Percentiles rank a stretch among this genome's conserved stretches.
Evolutionary conservation across 2,888 invertebrate species (phyloP).

Genomic region (Hydrotaea cyrtoneurina): DNA sequence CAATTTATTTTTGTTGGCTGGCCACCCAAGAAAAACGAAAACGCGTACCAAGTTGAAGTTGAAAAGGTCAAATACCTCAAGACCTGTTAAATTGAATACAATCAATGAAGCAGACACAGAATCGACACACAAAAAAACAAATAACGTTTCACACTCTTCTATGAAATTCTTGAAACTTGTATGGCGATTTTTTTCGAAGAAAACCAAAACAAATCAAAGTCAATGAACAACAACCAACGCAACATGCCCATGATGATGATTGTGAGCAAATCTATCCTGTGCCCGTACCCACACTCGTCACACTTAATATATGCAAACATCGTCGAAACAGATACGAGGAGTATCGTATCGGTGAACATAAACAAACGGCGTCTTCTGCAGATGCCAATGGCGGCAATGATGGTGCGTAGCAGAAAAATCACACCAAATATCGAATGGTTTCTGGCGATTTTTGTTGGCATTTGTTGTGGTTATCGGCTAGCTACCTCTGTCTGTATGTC

Average conservation of each 20-base stretch:
- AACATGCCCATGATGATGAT: no score
- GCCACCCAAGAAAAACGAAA: neutral
- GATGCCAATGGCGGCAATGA: neutral
- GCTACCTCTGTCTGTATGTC: neutral
- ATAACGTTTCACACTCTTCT: neutral
- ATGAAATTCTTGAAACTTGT: conserved; percentile 35
- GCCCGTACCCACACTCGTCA: neutral
- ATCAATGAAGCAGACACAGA: neutral
- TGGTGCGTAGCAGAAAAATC: neutral
- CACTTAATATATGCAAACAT: conserved; percentile 41
- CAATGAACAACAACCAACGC: no score
- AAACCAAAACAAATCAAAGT: conserved; percentile 6
- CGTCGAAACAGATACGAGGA: neutral
- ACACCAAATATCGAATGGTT: neutral
- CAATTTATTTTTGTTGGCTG: neutral
- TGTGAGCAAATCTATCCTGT: neutral
- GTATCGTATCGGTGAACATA: neutral
- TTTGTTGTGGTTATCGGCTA: neutral
- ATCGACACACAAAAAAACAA: neutral
- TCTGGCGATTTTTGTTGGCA: neutral
- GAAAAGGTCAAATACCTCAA: conserved; percentile 41
- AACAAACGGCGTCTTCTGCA: neutral
- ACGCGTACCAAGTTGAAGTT: conserved; percentile 13
- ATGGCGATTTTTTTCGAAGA: neutral
- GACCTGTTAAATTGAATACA: neutral